Percentiles rank a stretch among this genome's conserved stretches.
These are phyloP conservation scores for Sturnus vulgaris DNA, from an alignment of 2,113 vertebrate species.

Conservation along the genomic window DNA sequence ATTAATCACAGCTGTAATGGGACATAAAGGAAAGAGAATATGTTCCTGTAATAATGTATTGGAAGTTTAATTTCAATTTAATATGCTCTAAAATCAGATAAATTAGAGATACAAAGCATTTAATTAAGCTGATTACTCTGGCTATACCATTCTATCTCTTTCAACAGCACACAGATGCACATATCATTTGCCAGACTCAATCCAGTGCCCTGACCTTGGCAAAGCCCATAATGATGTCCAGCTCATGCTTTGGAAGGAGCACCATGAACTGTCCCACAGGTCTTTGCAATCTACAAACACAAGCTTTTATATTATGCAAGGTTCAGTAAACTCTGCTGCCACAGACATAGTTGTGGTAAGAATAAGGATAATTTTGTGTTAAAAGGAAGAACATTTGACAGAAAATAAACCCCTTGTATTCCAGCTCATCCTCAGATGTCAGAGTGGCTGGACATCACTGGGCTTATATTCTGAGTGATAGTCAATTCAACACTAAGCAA, in stretches of 20 bases:
- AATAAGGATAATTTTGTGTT: background rate
- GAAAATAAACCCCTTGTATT: background rate
- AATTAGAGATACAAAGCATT: slow-evolving; percentile 25
- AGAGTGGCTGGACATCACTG: background rate
- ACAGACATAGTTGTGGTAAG: background rate
- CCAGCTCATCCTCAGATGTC: background rate
- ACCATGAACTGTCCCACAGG: background rate
- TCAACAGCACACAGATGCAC: background rate
- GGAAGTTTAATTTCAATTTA: slow-evolving; percentile 40
- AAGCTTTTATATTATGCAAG: background rate
- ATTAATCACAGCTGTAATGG: slow-evolving; percentile 36
- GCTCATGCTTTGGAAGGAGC: background rate
- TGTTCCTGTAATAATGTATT: slow-evolving; percentile 7
- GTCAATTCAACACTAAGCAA: background rate
- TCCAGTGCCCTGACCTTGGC: background rate
- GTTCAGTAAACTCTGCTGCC: background rate
- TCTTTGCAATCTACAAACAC: background rate
- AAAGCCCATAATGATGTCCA: background rate
- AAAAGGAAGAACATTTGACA: background rate
- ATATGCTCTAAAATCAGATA: slow-evolving; percentile 23
- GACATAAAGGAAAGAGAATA: slow-evolving; percentile 39
- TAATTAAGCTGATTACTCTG: slow-evolving; percentile 7
- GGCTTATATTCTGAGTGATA: background rate
- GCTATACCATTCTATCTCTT: background rate
- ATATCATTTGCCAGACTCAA: background rate